Evolutionary conservation across 2,888 invertebrate genomes (phyloP).

Genomic region (Drosophila hamatofila): DNA sequence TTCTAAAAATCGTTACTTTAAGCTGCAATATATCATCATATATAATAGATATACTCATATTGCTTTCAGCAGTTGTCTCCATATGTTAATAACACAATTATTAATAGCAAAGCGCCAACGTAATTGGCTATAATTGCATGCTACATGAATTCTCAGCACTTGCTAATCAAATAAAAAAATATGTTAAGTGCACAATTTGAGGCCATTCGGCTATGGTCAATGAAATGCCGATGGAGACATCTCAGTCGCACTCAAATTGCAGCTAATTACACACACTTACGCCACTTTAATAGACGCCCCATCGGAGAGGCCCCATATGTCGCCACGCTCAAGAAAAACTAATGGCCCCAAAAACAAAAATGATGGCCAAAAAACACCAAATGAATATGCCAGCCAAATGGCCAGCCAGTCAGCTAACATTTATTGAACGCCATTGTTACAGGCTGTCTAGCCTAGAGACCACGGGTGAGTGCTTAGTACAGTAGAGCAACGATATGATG

Average conservation of each 20-base stretch:
- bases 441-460: constrained; percentile 5
- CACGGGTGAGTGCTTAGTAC: constrained; percentile 23
- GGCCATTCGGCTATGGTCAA: constrained; percentile 58
- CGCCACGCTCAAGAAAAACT: constrained; percentile 42
- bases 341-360: constrained; percentile 49
- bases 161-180: constrained; percentile 47
- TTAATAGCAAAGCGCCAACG: constrained; percentile 17
- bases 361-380: constrained; percentile 30
- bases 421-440: constrained; percentile 30
- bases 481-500: constrained; percentile 35
- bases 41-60: background rate
- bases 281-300: constrained; percentile 60
- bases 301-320: constrained; percentile 60
- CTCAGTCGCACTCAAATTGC: constrained; percentile 64
- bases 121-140: constrained; percentile 49
- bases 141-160: constrained; percentile 44
- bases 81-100: constrained; percentile 51
- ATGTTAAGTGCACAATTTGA: constrained; percentile 59
- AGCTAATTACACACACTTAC: constrained; percentile 62
- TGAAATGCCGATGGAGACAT: constrained; percentile 63
- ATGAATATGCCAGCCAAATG: constrained; percentile 13
- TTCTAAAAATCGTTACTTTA: background rate
- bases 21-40: background rate
- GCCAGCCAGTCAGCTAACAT: constrained; percentile 6
- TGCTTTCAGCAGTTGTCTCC: constrained; percentile 14